Evolutionary conservation across 2,113 vertebrate genomes (phyloP), one percentile per base, ranked within the genome.

Genomic region (Pelecanoides urinatrix): DNA sequence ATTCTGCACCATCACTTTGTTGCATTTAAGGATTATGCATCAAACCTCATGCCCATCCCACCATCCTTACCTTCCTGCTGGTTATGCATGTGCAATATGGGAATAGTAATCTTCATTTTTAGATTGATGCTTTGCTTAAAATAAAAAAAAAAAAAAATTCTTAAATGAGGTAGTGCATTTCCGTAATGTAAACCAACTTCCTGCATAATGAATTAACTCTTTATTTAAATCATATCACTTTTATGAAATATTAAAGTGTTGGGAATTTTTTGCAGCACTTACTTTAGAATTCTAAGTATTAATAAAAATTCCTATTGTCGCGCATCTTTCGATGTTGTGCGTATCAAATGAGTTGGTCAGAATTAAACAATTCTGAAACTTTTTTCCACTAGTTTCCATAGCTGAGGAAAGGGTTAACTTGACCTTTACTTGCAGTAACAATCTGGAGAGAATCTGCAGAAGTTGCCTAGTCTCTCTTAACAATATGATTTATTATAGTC

Each of bases 331-430:
- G 30, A 0, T 21, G 4, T 44, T 59, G 20, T 55, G 9, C 5
- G 0, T 63, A 7, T 66, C 4, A 42, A 44, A 52, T 34, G 16
- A 65, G 7, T 66, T 53, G 38, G 4, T 67, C 4, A 15, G 32
- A 63, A 78, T 22, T 23, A 38, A 77, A 49, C 27, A n/a, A 44
- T 44, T 67, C 19, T 47, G 49, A 52, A 79, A 63, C 65, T 87
- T 62, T 40, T 65, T 34, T 6, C 0, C 2, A 44, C 32, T 1
- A 0, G 0, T 71, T 87, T 68, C 25, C 9, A 0, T 32, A 16
- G 17, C 13, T 40, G 32, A 76, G 7, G 30, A 45, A 25, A 10
- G 40, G 40, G 29, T 85, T 81, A 68, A 72, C 11, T 34, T 78
- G 47, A 53, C 44, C 42, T 92, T 91, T 68, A 15, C 13, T 65